Evolutionary conservation across 1,140 invertebrate species (phyloP).

Genomic region (Periplaneta americana): DNA sequence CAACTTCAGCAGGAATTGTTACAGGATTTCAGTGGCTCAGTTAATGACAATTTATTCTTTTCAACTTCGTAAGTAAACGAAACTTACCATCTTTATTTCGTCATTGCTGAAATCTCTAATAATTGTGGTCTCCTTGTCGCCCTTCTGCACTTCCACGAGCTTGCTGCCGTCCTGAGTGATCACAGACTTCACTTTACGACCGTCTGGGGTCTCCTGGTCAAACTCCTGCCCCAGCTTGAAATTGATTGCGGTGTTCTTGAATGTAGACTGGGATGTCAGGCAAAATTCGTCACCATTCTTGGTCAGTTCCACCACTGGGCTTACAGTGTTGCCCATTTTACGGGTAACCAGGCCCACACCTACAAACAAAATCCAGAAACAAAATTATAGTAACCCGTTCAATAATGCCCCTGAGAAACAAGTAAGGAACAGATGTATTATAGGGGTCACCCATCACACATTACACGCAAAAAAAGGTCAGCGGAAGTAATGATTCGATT

Average conservation of each 20-base stretch:
- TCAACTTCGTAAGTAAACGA: too few species aligned
- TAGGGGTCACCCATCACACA: too few species aligned
- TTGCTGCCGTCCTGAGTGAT: constrained; percentile 62
- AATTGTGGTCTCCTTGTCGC: constrained; percentile 52
- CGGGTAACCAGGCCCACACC: constrained; percentile 70
- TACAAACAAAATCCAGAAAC: constrained; percentile 34
- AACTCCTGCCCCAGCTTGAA: constrained; percentile 80
- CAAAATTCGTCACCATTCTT: constrained; percentile 62
- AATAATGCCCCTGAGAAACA: too few species aligned
- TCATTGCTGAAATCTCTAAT: constrained; percentile 57
- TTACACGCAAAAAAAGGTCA: too few species aligned
- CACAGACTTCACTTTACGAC: constrained; percentile 66
- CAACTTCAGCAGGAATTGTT: too few species aligned
- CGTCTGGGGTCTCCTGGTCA: constrained; percentile 81
- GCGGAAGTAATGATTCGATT: too few species aligned
- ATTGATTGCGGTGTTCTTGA: constrained; percentile 71
- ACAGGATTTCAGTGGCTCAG: too few species aligned
- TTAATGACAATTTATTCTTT: too few species aligned
- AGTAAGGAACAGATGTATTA: too few species aligned
- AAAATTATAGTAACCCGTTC: too few species aligned
- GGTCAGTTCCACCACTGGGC: constrained; percentile 66
- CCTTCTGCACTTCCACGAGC: constrained; percentile 62
- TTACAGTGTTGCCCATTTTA: constrained; percentile 68
- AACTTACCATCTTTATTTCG: constrained; percentile 1
- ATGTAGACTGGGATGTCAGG: constrained; percentile 73